phyloP scores from a whole-genome alignment of 2,888 invertebrate genomes.

The Drosophila picticornis region DNA sequence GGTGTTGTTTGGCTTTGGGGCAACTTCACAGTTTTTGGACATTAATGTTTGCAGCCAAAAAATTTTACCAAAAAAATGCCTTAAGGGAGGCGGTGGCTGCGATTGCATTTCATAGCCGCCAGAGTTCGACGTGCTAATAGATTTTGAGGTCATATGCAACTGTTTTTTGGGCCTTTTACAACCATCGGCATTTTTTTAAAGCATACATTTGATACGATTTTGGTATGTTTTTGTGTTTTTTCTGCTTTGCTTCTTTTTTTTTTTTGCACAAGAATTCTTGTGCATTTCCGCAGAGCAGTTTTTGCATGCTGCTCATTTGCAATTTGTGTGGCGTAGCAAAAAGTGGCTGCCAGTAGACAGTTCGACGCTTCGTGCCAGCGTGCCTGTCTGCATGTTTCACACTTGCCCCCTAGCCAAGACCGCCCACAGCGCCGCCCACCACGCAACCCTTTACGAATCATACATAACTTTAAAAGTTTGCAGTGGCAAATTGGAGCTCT shows the following conservation, averaged over 20 bases:
- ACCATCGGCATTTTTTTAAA: slow-evolving; percentile 27
- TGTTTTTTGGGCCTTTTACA: slow-evolving; percentile 42
- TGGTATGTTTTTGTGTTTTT: slow-evolving; percentile 39
- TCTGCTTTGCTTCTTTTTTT: slow-evolving; percentile 8
- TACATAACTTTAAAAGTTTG: slow-evolving; percentile 13
- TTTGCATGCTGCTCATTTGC: slow-evolving; percentile 71
- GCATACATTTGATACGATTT: slow-evolving; percentile 64
- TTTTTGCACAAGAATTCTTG: slow-evolving; percentile 76
- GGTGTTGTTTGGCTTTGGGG: slow-evolving; percentile 59
- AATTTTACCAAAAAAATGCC: slow-evolving; percentile 44
- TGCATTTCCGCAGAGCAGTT: slow-evolving; percentile 72
- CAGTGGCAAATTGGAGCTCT: slow-evolving; percentile 55
- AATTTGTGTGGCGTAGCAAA: slow-evolving; percentile 58
- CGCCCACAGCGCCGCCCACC: slow-evolving; percentile 59
- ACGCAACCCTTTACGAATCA: slow-evolving; percentile 7
- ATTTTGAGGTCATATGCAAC: slow-evolving; percentile 83
- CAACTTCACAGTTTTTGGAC: slow-evolving; percentile 82
- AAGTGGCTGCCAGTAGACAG: slow-evolving; percentile 60
- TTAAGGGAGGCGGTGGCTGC: slow-evolving; percentile 42
- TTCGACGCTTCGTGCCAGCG: slow-evolving; percentile 75
- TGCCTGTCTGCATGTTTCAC: slow-evolving; percentile 72
- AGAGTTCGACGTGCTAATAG: slow-evolving; percentile 83
- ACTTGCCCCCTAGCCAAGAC: slow-evolving; percentile 63
- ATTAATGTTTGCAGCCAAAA: slow-evolving; percentile 68
- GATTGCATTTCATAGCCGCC: slow-evolving; percentile 78